Percentiles rank a stretch among this genome's conserved stretches.
Conservation (phyloP, 2,113 vertebrate genomes). For the Camelus dromedarius region DNA sequence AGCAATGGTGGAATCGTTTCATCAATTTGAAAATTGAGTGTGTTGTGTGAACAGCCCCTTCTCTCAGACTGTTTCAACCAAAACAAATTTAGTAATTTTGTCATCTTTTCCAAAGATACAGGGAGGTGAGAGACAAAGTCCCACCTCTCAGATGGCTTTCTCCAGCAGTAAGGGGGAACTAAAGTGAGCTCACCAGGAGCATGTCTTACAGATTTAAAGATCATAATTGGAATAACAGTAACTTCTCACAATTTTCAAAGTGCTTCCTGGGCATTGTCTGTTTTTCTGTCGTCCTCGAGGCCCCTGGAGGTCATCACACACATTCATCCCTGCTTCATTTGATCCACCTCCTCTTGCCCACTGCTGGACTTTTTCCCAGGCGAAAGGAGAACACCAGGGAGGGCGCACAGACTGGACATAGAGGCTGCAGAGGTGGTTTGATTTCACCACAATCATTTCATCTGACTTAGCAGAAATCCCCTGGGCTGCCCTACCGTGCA, state of each 20-base stretch:
- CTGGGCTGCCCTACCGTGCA: neutral
- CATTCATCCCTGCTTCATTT: slow-evolving; percentile 53
- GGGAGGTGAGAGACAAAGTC: neutral
- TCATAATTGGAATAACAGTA: neutral
- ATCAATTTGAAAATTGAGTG: neutral
- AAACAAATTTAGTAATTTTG: neutral
- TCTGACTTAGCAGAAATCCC: slow-evolving; percentile 72
- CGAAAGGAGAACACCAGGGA: slow-evolving; percentile 64
- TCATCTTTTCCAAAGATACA: neutral
- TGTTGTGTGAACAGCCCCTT: neutral
- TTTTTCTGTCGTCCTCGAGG: neutral
- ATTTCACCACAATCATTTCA: slow-evolving; percentile 80
- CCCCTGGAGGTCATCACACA: neutral
- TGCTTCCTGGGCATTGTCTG: neutral
- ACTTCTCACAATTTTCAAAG: neutral
- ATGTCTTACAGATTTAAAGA: neutral
- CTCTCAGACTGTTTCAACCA: neutral
- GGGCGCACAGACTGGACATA: slow-evolving; percentile 58
- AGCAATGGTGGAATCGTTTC: neutral
- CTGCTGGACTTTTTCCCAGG: slow-evolving; percentile 70
- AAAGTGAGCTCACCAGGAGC: neutral
- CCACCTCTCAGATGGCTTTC: neutral
- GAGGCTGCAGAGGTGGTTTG: slow-evolving; percentile 48
- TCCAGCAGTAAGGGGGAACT: neutral
- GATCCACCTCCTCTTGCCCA: slow-evolving; percentile 61